Evolutionary conservation across 2,113 vertebrate species (phyloP), one percentile per base, ranked within the genome.

Genomic region (Dermatemys mawii): DNA sequence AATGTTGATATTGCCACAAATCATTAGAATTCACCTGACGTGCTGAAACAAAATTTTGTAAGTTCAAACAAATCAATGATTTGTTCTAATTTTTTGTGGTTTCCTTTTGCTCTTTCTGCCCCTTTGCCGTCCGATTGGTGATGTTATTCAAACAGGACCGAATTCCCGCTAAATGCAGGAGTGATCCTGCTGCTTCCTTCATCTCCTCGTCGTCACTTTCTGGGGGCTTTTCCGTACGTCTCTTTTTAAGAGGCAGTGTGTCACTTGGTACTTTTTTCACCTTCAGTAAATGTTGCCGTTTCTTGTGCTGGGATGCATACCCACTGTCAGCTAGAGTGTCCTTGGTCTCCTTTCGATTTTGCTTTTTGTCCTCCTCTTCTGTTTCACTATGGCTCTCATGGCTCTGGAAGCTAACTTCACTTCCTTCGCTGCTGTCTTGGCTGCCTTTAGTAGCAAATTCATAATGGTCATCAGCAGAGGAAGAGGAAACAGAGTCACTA

Each of bases 21-120:
- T 99, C 99, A 99, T 99, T 99, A 99, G 99, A 99, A 99, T 99
- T 99, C 99, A 99, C 99, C 99, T 99, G 99, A 99, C 99, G 99
- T 99, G 99, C 98, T 99, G 98, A 99, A 99, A 99, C 98, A 97
- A 99, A 99, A 99, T 97, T 97, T 98, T 97, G 89, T 98, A 99
- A 98, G 99, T 99, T 99, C 99, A 98, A 98, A 99, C 98, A 99
- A 99, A 99, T 99, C 99, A 97, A 98, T 98, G 98, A 99, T 99
- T 98, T 98, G 98, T 98, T 98, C 98, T 99, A 99, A 98, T 99
- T 99, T 99, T 99, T 99, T 95, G 99, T 98, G 98, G 99, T 97
- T 97, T 98, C 98, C 97, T 99, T 99, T 98, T 99, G 99, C 98
- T 99, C 99, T 98, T 99, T 99, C 98, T 99, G 99, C 98, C 99